These are phyloP conservation scores for Emesis castigata DNA, from an alignment of 2,888 invertebrate species.

Conservation along the genomic window DNA sequence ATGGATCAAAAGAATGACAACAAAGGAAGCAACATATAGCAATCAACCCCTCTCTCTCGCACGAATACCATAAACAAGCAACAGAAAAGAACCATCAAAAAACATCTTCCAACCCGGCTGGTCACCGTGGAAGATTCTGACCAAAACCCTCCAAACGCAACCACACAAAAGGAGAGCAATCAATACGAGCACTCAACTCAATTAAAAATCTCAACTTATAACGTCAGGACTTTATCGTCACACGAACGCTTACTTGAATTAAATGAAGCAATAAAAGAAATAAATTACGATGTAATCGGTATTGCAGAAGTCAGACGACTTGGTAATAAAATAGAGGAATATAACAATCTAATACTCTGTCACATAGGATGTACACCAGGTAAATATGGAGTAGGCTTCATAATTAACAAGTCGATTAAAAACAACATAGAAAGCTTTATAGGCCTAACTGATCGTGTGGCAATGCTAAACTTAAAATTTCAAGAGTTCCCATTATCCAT, in stretches of 20 bases:
- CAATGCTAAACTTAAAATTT: no score
- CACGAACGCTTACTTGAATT: conserved; percentile 53
- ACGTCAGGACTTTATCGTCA: conserved; percentile 41
- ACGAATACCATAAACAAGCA: neutral
- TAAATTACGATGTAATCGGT: conserved; percentile 65
- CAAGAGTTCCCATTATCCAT: no score
- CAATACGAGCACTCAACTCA: neutral
- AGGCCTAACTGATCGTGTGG: no score
- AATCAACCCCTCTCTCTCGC: neutral
- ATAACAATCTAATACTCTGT: conserved; percentile 56
- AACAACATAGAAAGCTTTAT: no score
- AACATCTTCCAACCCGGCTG: neutral
- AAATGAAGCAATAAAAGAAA: conserved; percentile 43
- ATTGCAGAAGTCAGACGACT: conserved; percentile 54
- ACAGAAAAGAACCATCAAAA: neutral
- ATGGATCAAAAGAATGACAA: neutral
- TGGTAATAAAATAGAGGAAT: conserved; percentile 65
- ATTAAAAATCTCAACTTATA: conserved; percentile 26
- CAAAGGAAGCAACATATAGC: neutral
- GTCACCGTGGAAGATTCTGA: neutral
- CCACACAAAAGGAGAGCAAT: neutral
- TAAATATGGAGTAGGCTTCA: conserved; percentile 49
- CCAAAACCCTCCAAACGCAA: neutral
- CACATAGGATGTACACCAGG: conserved; percentile 33
- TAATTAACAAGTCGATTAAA: no score